Base-by-base conservation (phyloP, 1,140 invertebrate genomes). In the Rhagoletis zephyria region DNA sequence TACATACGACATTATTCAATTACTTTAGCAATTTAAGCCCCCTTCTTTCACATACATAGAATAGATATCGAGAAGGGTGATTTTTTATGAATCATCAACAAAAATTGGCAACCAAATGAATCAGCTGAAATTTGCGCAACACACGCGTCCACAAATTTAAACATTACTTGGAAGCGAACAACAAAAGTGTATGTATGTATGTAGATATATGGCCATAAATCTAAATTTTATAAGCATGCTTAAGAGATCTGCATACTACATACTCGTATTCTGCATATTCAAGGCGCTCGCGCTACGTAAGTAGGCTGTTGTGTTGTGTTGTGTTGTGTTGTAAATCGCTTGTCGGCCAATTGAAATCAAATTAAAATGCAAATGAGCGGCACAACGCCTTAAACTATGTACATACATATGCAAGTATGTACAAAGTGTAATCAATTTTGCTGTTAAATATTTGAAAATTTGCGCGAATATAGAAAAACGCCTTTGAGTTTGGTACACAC, bases 291-390 rank as follows among this genome's bases (percentile, higher is more conserved):
- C 64, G 30, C 30, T 30, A 30, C 30, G n/a, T n/a, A n/a, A n/a
- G 30, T 30, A 30, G 30, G 0, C 30, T 30, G 30, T 30, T 30
- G 30, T 30, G 30, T 30, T 30, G 51, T 56, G n/a, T n/a, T n/a
- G n/a, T n/a, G 30, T 30, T 30, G n/a, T n/a, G 42, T 74, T 45
- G 42, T 74, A 74, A 81, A 81, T 81, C 74, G 74, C 74, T 81
- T 59, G 74, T 81, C 74, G 74, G 48, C 45, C 16, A 81, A 81
- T 81, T 42, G 74, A 81, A 81, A 81, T 81, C 48, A 81, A 81
- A 81, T 81, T 56, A 56, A 81, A 81, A 81, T 81, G 74, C 74
- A 81, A 81, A 81, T 81, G 48, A 81, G 16, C 74, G 40, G n/a
- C 14, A 1, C n/a, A 81, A 56, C 74, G 74, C 45, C 48, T 81